Conservation (phyloP, 2,113 vertebrate genomes). For the Tylochromis polylepis region DNA sequence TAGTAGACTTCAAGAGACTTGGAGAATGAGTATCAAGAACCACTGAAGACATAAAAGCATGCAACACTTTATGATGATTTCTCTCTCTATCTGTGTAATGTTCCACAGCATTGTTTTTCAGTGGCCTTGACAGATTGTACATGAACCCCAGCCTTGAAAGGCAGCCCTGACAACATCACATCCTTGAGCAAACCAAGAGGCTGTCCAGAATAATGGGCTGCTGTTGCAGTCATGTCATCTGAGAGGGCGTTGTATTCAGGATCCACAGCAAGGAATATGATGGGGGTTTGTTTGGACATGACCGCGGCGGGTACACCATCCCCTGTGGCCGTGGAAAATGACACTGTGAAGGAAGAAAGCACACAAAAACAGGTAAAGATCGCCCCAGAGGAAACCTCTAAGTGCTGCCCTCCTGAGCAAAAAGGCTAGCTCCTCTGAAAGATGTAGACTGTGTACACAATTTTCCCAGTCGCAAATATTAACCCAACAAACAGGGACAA, state of each 20-base stretch:
- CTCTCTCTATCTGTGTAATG: slow-evolving; percentile 17
- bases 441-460: slow-evolving; percentile 13
- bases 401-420: not conserved
- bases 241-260: slow-evolving; percentile 41
- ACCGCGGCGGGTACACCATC: slow-evolving; percentile 21
- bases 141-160: slow-evolving; percentile 56
- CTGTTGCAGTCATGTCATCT: slow-evolving; percentile 56
- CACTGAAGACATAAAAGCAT: not conserved
- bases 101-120: slow-evolving; percentile 51
- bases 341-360: slow-evolving; percentile 31
- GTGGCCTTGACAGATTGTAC: slow-evolving; percentile 51
- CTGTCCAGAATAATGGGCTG: slow-evolving; percentile 55
- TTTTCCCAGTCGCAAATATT: slow-evolving; percentile 3
- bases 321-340: slow-evolving; percentile 56
- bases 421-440: slow-evolving; percentile 11
- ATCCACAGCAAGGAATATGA: slow-evolving; percentile 21
- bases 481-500: not conserved
- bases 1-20: not conserved
- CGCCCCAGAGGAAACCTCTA: not conserved
- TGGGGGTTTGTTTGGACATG: slow-evolving; percentile 66
- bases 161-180: slow-evolving; percentile 61
- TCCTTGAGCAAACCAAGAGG: slow-evolving; percentile 57
- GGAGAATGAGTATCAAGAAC: not conserved
- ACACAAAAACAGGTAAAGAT: slow-evolving; percentile 34
- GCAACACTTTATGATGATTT: not conserved